These are phyloP conservation scores for Pristionchus mayeri DNA, from an alignment of 2,888 invertebrate species.

Conservation along the genomic window DNA sequence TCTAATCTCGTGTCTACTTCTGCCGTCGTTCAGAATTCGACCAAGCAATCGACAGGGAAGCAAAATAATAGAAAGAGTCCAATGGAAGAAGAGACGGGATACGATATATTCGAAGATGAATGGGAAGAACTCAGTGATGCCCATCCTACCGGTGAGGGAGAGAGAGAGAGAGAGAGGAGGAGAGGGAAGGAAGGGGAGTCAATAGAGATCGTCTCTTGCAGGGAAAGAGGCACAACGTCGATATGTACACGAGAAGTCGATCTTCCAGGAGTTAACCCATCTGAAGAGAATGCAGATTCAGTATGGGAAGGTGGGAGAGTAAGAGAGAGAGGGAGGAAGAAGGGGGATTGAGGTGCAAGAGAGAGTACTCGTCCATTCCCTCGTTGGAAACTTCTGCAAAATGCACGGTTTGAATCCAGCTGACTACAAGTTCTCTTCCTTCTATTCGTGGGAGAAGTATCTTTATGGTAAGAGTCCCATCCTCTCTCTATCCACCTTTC, in stretches of 20 bases:
- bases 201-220: no score
- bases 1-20: background rate
- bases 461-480: conserved; percentile 68
- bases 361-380: conserved; percentile 70
- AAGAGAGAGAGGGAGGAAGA: no score
- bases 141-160: conserved; percentile 42
- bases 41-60: background rate
- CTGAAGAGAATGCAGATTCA: conserved; percentile 92
- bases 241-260: conserved; percentile 72
- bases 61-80: conserved; percentile 16
- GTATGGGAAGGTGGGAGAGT: conserved; percentile 82
- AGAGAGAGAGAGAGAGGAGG: no score
- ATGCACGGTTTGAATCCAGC: conserved; percentile 70
- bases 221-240: conserved; percentile 51
- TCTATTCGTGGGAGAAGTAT: conserved; percentile 75
- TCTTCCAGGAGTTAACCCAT: conserved; percentile 89
- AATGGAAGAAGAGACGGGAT: conserved; percentile 25
- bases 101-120: conserved; percentile 54
- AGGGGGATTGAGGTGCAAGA: conserved; percentile 68
- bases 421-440: conserved; percentile 70
- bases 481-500: no score
- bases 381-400: conserved; percentile 74
- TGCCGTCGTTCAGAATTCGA: background rate
- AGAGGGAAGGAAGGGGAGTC: no score
- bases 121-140: conserved; percentile 50